Evolutionary conservation across 2,888 invertebrate species (phyloP), one percentile per base, ranked within the genome.

Genomic region (Elmis aenea): DNA sequence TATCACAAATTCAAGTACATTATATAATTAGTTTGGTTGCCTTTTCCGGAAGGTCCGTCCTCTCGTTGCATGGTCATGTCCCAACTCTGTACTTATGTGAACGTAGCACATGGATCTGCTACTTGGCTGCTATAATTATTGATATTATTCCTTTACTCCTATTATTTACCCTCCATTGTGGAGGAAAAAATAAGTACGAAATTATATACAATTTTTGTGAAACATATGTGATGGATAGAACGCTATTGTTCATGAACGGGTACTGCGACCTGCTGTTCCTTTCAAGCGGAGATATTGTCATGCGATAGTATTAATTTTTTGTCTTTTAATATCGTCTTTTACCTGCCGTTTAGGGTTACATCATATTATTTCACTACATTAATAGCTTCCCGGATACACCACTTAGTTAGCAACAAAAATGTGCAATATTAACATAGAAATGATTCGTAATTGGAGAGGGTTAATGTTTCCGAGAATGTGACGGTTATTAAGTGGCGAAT

Each of bases 141-240:
- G 61, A 66, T 66, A 68, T 67, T 67, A 66, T 48, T 44, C 40
- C 46, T 55, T 52, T 62, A 56, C 63, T 64, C 62, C 65, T 66
- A 66, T 67, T 61, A 67, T 68, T 68, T 67, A 57, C 61, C 60
- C 62, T 62, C 62, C 66, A 64, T 64, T 67, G 65, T 64, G 61
- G 62, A 55, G 62, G 61, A 64, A 67, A 64, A 66, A 67, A 62
- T 62, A 59, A 60, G 57, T 59, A 61, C 52, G 47, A 66, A 66
- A 67, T 67, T 67, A 67, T 60, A 67, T 66, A 65, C 56, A 64
- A 65, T 66, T 66, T 66, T 64, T 64, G 58, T 57, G 58, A 65
- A 67, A 62, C 65, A 66, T 60, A 65, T 66, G 66, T 48, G 52
- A 48, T 26, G 41, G 44, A 42, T 48, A 45, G 40, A 42, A 51